Conservation (phyloP, 2,888 invertebrate genomes). For the Lepidochitona cinerea region DNA sequence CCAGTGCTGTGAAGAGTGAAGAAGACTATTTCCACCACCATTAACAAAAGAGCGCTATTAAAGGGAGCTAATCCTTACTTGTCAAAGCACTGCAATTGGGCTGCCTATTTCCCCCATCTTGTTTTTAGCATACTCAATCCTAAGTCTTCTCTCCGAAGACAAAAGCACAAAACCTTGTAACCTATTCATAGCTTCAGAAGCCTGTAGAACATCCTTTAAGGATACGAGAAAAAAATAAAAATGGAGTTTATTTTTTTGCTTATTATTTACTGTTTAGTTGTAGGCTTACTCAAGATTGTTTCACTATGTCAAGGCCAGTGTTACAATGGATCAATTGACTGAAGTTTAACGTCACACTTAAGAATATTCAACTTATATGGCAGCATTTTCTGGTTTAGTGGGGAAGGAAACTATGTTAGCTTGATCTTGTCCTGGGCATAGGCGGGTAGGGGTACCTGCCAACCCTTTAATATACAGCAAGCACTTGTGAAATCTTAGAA, state of each 20-base stretch:
- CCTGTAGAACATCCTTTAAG: conserved; percentile 90
- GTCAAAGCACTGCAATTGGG: neutral
- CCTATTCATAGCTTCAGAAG: conserved; percentile 91
- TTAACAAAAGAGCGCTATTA: neutral
- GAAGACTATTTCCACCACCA: neutral
- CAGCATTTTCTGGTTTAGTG: too few relatives aligned
- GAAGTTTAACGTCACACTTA: too few relatives aligned
- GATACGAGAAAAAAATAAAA: too few relatives aligned
- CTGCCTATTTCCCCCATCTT: conserved; percentile 89
- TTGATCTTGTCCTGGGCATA: too few relatives aligned
- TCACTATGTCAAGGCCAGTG: neutral
- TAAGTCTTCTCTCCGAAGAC: conserved; percentile 96
- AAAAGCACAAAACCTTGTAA: conserved; percentile 97
- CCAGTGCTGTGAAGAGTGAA: neutral
- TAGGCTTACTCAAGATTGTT: neutral
- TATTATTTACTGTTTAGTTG: neutral
- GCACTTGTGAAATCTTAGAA: too few relatives aligned
- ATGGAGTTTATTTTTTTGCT: too few relatives aligned
- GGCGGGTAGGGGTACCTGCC: too few relatives aligned
- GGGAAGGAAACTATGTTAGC: too few relatives aligned
- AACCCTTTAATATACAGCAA: too few relatives aligned
- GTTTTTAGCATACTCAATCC: conserved; percentile 99
- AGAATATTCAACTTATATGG: too few relatives aligned
- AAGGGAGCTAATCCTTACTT: neutral
- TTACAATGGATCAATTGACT: too few relatives aligned